Evolutionary conservation across 2,113 vertebrate genomes (phyloP).

Genomic region (Equus przewalskii): DNA sequence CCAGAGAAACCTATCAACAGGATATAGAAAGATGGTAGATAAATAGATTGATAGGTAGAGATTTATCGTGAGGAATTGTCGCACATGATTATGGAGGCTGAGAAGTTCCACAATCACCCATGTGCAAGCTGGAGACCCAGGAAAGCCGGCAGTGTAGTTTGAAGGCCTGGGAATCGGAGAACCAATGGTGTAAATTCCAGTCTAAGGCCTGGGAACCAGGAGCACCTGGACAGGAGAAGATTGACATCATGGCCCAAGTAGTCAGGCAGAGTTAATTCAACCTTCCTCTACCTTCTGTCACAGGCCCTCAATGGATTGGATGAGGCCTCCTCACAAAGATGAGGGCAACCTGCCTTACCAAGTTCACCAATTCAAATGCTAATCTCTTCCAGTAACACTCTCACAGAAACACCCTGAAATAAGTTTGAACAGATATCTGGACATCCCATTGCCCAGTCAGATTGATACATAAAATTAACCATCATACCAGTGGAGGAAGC

Average conservation of each 20-base stretch:
- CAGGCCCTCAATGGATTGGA: background rate
- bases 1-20: background rate
- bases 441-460: background rate
- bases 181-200: background rate
- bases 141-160: background rate
- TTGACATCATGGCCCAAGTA: background rate
- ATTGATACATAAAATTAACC: background rate
- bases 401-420: background rate
- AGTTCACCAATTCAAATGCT: background rate
- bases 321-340: background rate
- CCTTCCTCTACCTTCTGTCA: too few relatives aligned
- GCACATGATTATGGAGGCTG: background rate
- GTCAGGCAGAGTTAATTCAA: background rate
- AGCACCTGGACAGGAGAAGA: background rate
- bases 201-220: background rate
- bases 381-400: background rate
- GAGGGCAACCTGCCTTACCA: background rate
- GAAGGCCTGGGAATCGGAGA: background rate
- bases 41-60: background rate
- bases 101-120: background rate
- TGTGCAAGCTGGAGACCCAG: background rate
- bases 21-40: background rate
- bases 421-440: background rate
- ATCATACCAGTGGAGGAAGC: background rate
- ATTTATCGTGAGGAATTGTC: background rate